A percentile compares a stretch with the other conserved stretches of the same genome.
These are phyloP conservation scores for Sturnira hondurensis DNA, from an alignment of 2,113 vertebrate genomes.

Conservation along the genomic window DNA sequence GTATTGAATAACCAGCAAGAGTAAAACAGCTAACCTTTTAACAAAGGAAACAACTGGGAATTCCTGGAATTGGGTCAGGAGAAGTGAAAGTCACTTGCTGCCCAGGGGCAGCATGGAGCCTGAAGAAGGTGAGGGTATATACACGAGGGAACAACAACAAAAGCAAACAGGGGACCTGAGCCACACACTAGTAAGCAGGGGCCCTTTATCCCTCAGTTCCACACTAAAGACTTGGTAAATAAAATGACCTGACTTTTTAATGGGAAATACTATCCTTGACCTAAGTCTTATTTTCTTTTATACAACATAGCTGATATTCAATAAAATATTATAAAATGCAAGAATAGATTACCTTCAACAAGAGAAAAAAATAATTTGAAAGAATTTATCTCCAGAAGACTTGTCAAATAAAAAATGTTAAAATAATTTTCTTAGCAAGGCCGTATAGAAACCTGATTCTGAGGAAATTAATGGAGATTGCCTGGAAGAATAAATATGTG, in stretches of 20 bases:
- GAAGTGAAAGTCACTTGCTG: background rate
- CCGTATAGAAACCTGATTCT: background rate
- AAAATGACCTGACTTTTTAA: background rate
- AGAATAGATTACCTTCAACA: background rate
- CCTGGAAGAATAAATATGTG: background rate
- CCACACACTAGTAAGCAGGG: background rate
- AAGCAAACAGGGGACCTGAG: background rate
- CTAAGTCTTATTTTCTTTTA: background rate
- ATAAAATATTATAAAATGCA: background rate
- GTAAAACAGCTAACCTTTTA: background rate
- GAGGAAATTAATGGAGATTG: background rate
- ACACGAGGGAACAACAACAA: background rate
- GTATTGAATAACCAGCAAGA: background rate
- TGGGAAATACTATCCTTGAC: background rate
- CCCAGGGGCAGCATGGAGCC: background rate
- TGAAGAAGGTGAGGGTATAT: background rate
- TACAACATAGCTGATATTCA: background rate
- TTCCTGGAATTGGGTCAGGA: background rate
- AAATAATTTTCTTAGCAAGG: background rate
- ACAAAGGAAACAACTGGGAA: background rate
- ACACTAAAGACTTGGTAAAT: background rate
- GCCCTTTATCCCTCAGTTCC: background rate
- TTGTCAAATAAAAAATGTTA: background rate
- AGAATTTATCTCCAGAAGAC: background rate
- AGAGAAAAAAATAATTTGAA: background rate